These are phyloP conservation scores for Lamellibrachia satsuma DNA, from an alignment of 2,888 invertebrate species.

Conservation along the genomic window DNA sequence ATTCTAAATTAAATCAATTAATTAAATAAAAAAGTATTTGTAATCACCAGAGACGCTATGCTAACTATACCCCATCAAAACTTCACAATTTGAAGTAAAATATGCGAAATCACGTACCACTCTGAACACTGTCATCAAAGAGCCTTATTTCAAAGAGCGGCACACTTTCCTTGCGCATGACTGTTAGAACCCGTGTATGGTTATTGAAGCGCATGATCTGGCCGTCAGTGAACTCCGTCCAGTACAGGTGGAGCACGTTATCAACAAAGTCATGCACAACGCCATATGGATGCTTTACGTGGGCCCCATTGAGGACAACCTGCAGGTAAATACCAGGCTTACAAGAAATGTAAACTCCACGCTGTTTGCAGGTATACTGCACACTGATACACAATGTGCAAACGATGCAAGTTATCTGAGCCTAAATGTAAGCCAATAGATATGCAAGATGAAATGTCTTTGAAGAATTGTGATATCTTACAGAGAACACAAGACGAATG, in stretches of 20 bases:
- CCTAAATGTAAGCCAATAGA: too few relatives aligned
- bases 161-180: slow-evolving; percentile 73
- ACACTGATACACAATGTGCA: too few relatives aligned
- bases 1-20: too few relatives aligned
- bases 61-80: too few relatives aligned
- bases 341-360: neutral
- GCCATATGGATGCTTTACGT: slow-evolving; percentile 78
- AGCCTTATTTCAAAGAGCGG: slow-evolving; percentile 71
- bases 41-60: too few relatives aligned
- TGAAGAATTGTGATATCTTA: too few relatives aligned
- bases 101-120: slow-evolving; percentile 17
- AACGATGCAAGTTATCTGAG: too few relatives aligned
- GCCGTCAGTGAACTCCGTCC: slow-evolving; percentile 82
- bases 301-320: slow-evolving; percentile 55
- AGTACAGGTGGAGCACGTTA: slow-evolving; percentile 71
- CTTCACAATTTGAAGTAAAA: neutral
- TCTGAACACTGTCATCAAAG: slow-evolving; percentile 56
- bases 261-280: slow-evolving; percentile 81
- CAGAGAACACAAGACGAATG: too few relatives aligned
- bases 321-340: neutral
- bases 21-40: too few relatives aligned
- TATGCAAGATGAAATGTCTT: too few relatives aligned
- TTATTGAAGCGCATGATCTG: slow-evolving; percentile 41
- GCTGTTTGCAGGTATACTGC: too few relatives aligned
- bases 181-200: slow-evolving; percentile 21